These are phyloP conservation scores for Torymus texanus DNA, from an alignment of 2,888 invertebrate genomes.

Conservation along the genomic window DNA sequence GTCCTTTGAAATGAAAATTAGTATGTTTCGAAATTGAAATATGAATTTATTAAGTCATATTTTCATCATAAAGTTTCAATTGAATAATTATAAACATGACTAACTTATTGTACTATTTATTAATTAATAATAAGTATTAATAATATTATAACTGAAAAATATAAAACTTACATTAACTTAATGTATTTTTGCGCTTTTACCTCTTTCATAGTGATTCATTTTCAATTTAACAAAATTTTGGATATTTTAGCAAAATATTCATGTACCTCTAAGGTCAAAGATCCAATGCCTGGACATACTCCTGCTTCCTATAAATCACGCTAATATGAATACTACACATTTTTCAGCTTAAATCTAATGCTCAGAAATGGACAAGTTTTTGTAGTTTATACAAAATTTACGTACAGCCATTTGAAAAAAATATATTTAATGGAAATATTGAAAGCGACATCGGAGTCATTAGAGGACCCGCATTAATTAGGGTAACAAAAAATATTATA, in stretches of 20 bases:
- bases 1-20: background rate
- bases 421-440: too few species aligned
- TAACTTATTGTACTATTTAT: too few species aligned
- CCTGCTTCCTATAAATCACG: background rate
- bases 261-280: slow-evolving; percentile 39
- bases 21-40: background rate
- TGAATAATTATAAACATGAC: too few species aligned
- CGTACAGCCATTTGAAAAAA: too few species aligned
- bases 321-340: background rate
- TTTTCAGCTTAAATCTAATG: background rate
- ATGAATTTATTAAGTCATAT: background rate
- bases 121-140: background rate
- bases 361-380: slow-evolving; percentile 1
- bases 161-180: slow-evolving; percentile 23
- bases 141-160: slow-evolving; percentile 26
- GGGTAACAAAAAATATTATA: too few species aligned
- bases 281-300: slow-evolving; percentile 45
- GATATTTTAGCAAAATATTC: slow-evolving; percentile 35
- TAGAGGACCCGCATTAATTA: too few species aligned
- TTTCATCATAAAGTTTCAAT: too few species aligned
- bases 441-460: too few species aligned
- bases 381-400: too few species aligned
- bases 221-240: slow-evolving; percentile 28
- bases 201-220: slow-evolving; percentile 47
- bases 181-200: slow-evolving; percentile 56